Conservation (phyloP, 2,797 vertebrate species). For the Yasuhikotakia modesta region DNA sequence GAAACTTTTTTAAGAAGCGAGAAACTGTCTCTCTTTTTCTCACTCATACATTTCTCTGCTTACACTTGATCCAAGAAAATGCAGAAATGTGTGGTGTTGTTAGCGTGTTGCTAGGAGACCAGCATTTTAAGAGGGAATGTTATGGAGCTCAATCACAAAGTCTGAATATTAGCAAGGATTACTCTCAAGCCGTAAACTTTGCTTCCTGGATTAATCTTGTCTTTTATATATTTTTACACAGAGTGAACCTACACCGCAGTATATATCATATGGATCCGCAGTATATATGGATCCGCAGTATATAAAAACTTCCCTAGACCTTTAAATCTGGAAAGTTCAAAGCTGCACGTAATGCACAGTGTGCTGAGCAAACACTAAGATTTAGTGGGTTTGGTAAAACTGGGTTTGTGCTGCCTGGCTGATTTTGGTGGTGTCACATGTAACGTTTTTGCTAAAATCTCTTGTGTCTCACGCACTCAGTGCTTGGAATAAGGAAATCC, state of each 20-base stretch:
- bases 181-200: slow-evolving; percentile 51
- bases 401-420: slow-evolving; percentile 5
- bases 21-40: slow-evolving; percentile 26
- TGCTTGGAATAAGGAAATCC: not conserved
- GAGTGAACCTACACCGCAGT: slow-evolving; percentile 43
- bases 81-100: slow-evolving; percentile 50
- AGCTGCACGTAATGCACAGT: slow-evolving; percentile 4
- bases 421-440: not conserved
- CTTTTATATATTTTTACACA: slow-evolving; percentile 54
- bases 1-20: slow-evolving; percentile 8
- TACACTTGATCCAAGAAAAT: slow-evolving; percentile 17
- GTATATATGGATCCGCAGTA: too few relatives aligned
- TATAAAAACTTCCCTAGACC: too few relatives aligned
- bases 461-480: too few relatives aligned
- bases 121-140: slow-evolving; percentile 45
- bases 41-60: slow-evolving; percentile 39
- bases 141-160: slow-evolving; percentile 51
- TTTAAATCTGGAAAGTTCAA: slow-evolving; percentile 41
- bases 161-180: slow-evolving; percentile 64
- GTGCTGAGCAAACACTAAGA: not conserved
- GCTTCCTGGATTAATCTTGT: slow-evolving; percentile 51
- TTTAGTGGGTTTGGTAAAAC: not conserved
- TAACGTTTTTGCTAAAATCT: not conserved
- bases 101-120: slow-evolving; percentile 59
- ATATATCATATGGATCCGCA: too few relatives aligned